Evolutionary conservation across 2,113 vertebrate species (phyloP).

Genomic region (Plotosus lineatus): DNA sequence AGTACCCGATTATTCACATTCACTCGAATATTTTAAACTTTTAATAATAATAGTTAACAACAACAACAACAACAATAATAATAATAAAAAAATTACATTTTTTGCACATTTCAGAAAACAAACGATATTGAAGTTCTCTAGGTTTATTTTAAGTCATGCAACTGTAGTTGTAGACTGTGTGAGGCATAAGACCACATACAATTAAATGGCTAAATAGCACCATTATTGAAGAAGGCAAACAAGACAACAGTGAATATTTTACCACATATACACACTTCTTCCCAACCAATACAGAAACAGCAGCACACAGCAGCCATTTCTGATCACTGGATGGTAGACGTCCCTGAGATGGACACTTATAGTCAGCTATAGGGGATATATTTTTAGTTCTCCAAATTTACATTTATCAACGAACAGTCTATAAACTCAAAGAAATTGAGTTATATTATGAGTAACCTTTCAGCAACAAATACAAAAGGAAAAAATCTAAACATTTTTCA

Average conservation of each 20-base stretch:
- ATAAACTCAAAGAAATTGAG: neutral
- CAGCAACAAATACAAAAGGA: conserved; percentile 3
- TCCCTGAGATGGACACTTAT: neutral
- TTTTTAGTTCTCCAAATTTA: neutral
- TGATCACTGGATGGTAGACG: neutral
- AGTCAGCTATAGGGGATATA: neutral
- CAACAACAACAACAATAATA: too few species aligned
- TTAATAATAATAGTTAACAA: too few species aligned
- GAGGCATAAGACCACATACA: neutral
- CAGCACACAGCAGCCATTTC: neutral
- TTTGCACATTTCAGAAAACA: conserved; percentile 19
- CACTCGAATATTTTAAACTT: neutral
- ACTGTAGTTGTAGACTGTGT: conserved; percentile 3
- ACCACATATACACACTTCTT: conserved; percentile 8
- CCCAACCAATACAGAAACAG: neutral
- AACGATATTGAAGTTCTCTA: neutral
- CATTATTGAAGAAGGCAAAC: neutral
- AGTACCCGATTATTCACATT: neutral
- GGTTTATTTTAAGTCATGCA: conserved; percentile 10
- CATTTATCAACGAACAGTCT: neutral
- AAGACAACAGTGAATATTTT: neutral
- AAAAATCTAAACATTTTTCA: neutral
- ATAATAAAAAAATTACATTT: too few species aligned
- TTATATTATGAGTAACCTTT: neutral
- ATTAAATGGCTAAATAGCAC: conserved; percentile 1